Evolutionary conservation across 2,888 invertebrate species (phyloP), one percentile per base, ranked within the genome.

Genomic region (Acleris holmiana): DNA sequence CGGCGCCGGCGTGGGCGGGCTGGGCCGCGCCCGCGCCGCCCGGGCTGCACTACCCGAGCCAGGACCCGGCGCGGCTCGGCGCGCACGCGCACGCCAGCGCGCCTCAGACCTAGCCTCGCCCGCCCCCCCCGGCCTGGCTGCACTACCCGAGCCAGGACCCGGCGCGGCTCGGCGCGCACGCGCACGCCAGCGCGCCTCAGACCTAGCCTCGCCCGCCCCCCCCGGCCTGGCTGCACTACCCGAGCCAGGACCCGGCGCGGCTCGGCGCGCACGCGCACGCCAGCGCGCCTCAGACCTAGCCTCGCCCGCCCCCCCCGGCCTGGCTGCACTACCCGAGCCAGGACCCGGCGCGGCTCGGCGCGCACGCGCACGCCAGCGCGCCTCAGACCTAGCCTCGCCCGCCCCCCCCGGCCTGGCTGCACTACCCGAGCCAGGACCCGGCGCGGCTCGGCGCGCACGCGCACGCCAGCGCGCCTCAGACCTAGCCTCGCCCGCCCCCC

Each of bases 61-160:
- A 99, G 87, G 99, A 99, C 93, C 99, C 99, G 0, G 95, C 96
- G 46, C 93, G 98, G 29, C 95, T 99, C 88, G 99, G 99, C 0
- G 95, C 97, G 0, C 93, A 92, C 61, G 91, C 91, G 0, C 91
- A 90, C 57, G 85, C 88, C 4, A 85, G 85, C 62, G 74, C 81
- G 1, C 91, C 89, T 4, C 91, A 91, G 69, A 83, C 88, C 1
- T 91, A 88, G 66, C 35, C 35, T 6, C n/a, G n/a, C n/a, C 29
- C 29, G 29, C 8, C 29, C 7, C 8, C 1, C 29, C 29, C 98
- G 99, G 99, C 88, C 75, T 5, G 74, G 78, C 44, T 84, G 84
- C 83, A 74, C 93, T 99, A 99, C 93, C 99, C 99, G 4, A 98
- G 98, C 80, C 99, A 99, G 87, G 99, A 99, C 93, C 99, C 99